Evolutionary conservation across 2,113 vertebrate genomes (phyloP).

Genomic region (Ciconia maguari): DNA sequence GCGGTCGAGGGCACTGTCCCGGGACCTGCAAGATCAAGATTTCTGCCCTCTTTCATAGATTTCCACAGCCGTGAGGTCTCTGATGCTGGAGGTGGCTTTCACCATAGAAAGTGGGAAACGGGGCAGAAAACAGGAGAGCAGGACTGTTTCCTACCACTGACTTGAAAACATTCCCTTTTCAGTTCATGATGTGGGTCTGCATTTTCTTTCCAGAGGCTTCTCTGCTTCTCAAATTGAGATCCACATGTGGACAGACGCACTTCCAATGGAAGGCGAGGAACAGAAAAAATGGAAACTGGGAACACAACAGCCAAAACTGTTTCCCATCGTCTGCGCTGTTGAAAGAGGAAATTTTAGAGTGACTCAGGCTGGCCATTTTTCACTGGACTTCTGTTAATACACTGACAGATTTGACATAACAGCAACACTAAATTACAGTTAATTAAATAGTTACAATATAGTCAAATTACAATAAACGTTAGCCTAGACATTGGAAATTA

Average conservation of each 20-base stretch:
- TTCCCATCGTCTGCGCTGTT: background rate
- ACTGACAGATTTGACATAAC: background rate
- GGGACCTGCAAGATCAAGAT: background rate
- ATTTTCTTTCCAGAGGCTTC: background rate
- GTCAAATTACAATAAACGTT: background rate
- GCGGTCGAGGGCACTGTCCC: background rate
- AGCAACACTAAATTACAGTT: background rate
- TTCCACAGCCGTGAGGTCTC: rapidly evolving
- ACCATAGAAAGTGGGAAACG: background rate
- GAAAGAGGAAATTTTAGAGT: background rate
- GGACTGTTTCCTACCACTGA: background rate
- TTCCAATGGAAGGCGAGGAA: background rate
- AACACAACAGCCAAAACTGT: background rate
- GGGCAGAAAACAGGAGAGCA: background rate
- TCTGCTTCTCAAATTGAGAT: background rate
- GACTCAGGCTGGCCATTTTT: background rate
- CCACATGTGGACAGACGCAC: background rate
- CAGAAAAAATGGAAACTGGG: background rate
- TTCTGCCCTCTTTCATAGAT: background rate
- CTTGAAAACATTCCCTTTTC: background rate
- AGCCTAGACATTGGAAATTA: background rate
- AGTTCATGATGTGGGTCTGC: background rate
- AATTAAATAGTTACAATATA: background rate
- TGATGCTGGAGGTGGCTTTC: background rate
- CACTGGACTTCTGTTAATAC: background rate